A percentile compares a stretch with the other conserved stretches of the same genome.
Conservation (phyloP, 1,140 invertebrate genomes). For the Drosophila bifasciata region DNA sequence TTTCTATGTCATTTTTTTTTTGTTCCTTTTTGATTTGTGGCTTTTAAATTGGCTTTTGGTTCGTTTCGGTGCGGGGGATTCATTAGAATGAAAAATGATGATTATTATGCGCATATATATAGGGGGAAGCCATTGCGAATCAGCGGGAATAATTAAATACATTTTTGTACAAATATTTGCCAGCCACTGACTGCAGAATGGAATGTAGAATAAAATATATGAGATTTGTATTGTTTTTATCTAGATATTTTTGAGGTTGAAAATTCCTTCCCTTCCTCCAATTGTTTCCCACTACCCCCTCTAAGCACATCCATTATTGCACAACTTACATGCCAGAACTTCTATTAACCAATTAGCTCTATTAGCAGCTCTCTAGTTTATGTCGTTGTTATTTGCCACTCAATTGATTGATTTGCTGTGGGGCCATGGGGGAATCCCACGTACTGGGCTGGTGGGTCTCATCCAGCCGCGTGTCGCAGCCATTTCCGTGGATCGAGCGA, state of each 20-base stretch:
- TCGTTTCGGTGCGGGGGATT: constrained; percentile 14
- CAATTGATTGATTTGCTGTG: constrained; percentile 64
- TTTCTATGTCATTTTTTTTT: constrained; percentile 16
- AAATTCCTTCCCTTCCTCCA: too few species aligned
- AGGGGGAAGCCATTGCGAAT: constrained; percentile 42
- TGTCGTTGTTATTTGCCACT: constrained; percentile 53
- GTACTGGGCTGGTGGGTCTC: constrained; percentile 25
- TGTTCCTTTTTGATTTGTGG: constrained; percentile 63
- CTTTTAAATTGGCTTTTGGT: constrained; percentile 71
- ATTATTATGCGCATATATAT: constrained; percentile 26
- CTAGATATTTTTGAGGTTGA: neutral
- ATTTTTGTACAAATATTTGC: constrained; percentile 31
- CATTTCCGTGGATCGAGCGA: constrained; percentile 48
- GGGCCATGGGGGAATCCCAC: constrained; percentile 41
- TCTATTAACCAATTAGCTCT: constrained; percentile 32
- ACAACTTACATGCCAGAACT: neutral
- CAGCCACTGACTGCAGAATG: constrained; percentile 9
- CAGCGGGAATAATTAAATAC: constrained; percentile 53
- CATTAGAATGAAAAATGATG: constrained; percentile 61
- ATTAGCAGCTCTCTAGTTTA: constrained; percentile 28
- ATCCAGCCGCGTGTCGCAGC: constrained; percentile 51
- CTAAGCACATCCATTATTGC: neutral
- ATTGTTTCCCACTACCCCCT: too few species aligned
- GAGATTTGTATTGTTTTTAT: constrained; percentile 9
- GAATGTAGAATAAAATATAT: too few species aligned